Base-by-base conservation (phyloP, 2,797 vertebrate genomes). In the Takifugu ocellatus region DNA sequence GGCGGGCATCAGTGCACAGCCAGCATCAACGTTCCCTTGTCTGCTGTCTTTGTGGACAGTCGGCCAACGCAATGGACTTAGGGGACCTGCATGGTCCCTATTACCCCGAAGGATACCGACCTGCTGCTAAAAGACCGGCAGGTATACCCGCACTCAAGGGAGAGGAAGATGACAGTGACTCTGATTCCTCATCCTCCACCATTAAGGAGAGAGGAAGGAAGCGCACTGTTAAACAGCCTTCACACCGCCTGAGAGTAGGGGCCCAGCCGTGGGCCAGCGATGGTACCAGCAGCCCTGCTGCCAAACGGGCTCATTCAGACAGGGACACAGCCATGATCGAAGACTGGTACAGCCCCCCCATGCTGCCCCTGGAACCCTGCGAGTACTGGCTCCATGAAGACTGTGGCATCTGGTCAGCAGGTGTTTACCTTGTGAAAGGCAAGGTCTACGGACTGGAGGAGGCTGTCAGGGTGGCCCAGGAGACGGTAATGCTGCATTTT, bases 351-450 rank as follows among this genome's bases (percentile, higher is more conserved):
- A 87, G 83, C 63, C 79, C 91, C 3, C 91, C 91, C 0, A 55
- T 91, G 61, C 74, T 93, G 63, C 86, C 90, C 3, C 66, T 84
- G 25, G 85, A 91, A 42, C 77, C 79, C 62, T 84, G 84, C 12
- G 92, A 93, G 61, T 90, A 86, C 77, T 93, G 92, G 92, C 83
- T 93, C 25, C 92, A 93, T 6, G 91, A 91, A 63, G 91, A 93
- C 86, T 93, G 92, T 7, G 78, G 77, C 49, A 64, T 92, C 71
- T 93, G 92, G 92, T 87, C 90, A 0, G 75, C 90, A 3, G 91
- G 91, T 2, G 90, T 93, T 27, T 93, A 88, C 78, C 87, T 93
- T 1, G 90, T 93, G 24, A 89, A 83, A 80, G 91, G 91, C 59
- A 90, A 81, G 77, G 77, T 93, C 39, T 92, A 91, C 25, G 92